These are phyloP conservation scores for Eueremaeus valkanovi DNA, from an alignment of 2,888 invertebrate species.

Conservation along the genomic window DNA sequence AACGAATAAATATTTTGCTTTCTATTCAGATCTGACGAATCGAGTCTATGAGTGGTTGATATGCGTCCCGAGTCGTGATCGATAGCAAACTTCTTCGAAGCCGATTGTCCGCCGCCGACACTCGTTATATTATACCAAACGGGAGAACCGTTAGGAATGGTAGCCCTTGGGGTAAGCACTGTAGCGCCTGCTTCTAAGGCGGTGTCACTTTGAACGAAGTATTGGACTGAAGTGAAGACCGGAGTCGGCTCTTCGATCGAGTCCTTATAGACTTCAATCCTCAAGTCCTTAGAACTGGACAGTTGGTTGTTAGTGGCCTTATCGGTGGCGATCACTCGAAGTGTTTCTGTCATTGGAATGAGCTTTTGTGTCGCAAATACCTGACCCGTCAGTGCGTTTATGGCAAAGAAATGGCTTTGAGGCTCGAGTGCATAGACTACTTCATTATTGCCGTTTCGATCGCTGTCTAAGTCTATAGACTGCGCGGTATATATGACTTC, in stretches of 20 bases:
- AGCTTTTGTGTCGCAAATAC: conserved; percentile 47
- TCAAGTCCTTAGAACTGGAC: conserved; percentile 45
- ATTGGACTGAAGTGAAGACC: conserved; percentile 48
- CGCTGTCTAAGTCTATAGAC: conserved; percentile 48
- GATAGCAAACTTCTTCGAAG: conserved; percentile 45
- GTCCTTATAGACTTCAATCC: conserved; percentile 49
- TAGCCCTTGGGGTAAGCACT: conserved; percentile 47
- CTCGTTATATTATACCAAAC: conserved; percentile 48
- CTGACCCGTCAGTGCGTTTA: conserved; percentile 48
- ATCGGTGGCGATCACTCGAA: conserved; percentile 47
- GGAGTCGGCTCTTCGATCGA: conserved; percentile 48
- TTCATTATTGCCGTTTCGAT: conserved; percentile 44
- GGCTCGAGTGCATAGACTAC: conserved; percentile 47
- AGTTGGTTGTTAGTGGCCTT: conserved; percentile 43
- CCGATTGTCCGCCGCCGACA: conserved; percentile 31
- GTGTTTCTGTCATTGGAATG: conserved; percentile 46
- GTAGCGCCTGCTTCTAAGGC: conserved; percentile 47
- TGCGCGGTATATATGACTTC: conserved; percentile 49
- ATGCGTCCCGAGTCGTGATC: conserved; percentile 50
- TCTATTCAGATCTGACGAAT: conserved; percentile 47
- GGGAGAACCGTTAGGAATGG: conserved; percentile 46
- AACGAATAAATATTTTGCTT: conserved; percentile 47
- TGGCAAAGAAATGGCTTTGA: conserved; percentile 47
- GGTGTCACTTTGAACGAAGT: conserved; percentile 46
- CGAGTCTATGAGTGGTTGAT: conserved; percentile 48